These are phyloP conservation scores for Bradypus variegatus DNA, from an alignment of 2,797 vertebrate species.

Conservation along the genomic window DNA sequence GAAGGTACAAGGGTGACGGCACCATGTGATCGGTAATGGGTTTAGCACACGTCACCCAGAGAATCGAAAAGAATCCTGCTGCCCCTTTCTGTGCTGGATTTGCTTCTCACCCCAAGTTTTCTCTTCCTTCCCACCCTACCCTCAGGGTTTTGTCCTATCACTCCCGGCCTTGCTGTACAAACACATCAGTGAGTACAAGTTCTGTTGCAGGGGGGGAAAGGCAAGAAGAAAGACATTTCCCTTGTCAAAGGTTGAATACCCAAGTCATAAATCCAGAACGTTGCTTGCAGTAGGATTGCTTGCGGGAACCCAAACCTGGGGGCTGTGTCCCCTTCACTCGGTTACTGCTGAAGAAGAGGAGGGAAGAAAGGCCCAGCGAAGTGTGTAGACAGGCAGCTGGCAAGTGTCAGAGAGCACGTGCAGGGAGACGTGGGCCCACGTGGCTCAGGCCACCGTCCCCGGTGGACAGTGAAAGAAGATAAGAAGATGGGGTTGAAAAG, in stretches of 20 bases:
- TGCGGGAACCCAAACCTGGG: not conserved
- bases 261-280: not conserved
- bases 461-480: not conserved
- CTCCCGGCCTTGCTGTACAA: not conserved
- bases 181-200: not conserved
- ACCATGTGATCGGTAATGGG: not conserved
- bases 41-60: not conserved
- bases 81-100: constrained; percentile 57
- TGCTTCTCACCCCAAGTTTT: not conserved
- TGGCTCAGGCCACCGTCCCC: not conserved
- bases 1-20: not conserved
- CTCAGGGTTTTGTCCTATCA: not conserved
- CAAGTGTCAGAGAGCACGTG: constrained; percentile 24
- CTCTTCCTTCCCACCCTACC: not conserved
- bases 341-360: not conserved
- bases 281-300: fast-evolving
- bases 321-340: not conserved
- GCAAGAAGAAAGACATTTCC: not conserved
- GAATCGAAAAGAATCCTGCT: not conserved
- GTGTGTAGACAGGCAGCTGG: not conserved
- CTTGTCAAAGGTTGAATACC: not conserved
- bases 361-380: not conserved
- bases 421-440: fast-evolving
- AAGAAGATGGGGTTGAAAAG: not conserved
- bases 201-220: not conserved